A percentile compares a stretch with the other conserved stretches of the same genome.
Evolutionary conservation across 2,888 invertebrate species (phyloP).

Genomic region (Hymenopus coronatus): DNA sequence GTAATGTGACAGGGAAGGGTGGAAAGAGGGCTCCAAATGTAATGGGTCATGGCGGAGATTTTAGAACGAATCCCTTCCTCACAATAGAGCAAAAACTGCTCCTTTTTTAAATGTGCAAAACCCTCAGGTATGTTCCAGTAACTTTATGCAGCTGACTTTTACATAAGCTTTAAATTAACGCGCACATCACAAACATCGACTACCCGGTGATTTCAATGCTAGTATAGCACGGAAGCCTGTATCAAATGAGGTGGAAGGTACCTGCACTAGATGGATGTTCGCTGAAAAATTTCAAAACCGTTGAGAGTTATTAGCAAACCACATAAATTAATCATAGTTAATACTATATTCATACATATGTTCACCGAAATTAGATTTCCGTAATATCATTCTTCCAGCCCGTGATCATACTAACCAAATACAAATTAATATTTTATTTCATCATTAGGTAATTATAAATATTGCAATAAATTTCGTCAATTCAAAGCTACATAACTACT

Average conservation of each 20-base stretch:
- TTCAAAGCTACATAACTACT: too few species aligned
- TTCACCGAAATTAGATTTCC: too few species aligned
- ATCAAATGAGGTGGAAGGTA: neutral
- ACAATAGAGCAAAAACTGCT: neutral
- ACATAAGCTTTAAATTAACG: neutral
- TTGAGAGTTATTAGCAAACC: too few species aligned
- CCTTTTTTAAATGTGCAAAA: neutral
- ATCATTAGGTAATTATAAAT: too few species aligned
- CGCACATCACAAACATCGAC: neutral
- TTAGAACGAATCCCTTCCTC: neutral
- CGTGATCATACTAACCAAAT: too few species aligned
- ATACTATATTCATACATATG: too few species aligned
- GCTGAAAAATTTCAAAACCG: too few species aligned
- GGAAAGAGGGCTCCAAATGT: neutral
- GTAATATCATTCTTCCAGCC: too few species aligned
- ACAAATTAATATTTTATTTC: too few species aligned
- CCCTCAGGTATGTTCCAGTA: neutral
- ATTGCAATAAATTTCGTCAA: too few species aligned
- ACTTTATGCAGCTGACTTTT: neutral
- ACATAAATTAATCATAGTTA: too few species aligned
- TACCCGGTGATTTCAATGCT: neutral
- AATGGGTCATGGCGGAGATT: slow-evolving; percentile 1
- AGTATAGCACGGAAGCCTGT: neutral
- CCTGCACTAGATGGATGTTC: too few species aligned
- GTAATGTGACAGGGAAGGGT: neutral